phyloP scores from a whole-genome alignment of 2,888 invertebrate genomes.

The Apotomis capreana region DNA sequence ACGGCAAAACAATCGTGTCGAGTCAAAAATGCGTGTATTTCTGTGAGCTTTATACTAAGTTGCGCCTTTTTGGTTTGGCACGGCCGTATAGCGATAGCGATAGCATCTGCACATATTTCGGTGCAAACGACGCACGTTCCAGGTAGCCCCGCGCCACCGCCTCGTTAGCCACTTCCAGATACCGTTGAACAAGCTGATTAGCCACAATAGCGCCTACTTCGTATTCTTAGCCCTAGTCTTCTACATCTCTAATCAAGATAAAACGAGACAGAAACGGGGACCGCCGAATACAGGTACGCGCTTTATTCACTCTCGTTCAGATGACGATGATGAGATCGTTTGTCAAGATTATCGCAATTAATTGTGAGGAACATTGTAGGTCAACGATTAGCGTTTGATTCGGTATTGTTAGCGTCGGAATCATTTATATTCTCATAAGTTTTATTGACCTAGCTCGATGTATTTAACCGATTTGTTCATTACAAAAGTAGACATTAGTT shows the following conservation, averaged over 20 bases:
- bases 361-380: constrained; percentile 51
- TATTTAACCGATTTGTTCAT: too few species aligned
- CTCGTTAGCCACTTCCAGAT: constrained; percentile 82
- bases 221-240: constrained; percentile 86
- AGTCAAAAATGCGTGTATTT: not conserved
- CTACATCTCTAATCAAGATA: constrained; percentile 84
- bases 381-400: constrained; percentile 28
- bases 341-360: constrained; percentile 56
- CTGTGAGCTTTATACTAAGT: not conserved
- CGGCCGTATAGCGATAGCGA: constrained; percentile 21
- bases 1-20: not conserved
- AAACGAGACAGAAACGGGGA: constrained; percentile 80
- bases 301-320: constrained; percentile 46
- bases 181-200: constrained; percentile 89
- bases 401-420: constrained; percentile 31
- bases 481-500: too few species aligned
- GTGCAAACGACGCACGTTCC: constrained; percentile 52
- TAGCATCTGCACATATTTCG: constrained; percentile 32
- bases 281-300: constrained; percentile 82
- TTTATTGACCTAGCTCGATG: not conserved
- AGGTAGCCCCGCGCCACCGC: constrained; percentile 67
- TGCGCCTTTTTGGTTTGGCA: not conserved
- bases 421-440: constrained; percentile 4
- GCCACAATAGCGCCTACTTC: constrained; percentile 85
- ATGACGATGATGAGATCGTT: constrained; percentile 53